Conservation (phyloP, 92 coral and sea anemone genomes). For the Nematostella vectensis region DNA sequence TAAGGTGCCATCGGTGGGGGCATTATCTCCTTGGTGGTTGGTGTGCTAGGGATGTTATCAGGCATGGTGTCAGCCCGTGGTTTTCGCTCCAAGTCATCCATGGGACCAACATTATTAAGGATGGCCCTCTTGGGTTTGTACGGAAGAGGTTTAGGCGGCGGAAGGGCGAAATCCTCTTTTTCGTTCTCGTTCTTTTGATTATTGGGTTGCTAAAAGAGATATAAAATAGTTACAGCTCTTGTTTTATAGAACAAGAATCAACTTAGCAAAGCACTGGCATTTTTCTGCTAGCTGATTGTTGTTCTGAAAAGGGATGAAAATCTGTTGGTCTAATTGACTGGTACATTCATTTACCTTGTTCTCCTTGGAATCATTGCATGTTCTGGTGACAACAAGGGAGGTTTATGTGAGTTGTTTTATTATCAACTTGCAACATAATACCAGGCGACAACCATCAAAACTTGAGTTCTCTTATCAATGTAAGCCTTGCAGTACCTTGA, state of each 20-base stretch:
- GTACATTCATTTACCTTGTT: no score
- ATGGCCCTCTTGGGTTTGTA: constrained; percentile 39
- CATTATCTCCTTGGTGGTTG: constrained; percentile 53
- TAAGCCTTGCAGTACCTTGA: no score
- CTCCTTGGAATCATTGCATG: no score
- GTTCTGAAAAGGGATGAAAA: no score
- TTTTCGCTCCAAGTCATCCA: constrained; percentile 21
- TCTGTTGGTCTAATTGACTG: no score
- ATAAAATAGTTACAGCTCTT: not conserved
- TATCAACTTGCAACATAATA: no score
- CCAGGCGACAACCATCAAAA: no score
- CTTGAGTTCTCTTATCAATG: no score
- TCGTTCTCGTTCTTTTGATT: constrained; percentile 35
- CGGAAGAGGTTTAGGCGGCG: constrained; percentile 73
- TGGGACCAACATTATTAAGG: constrained; percentile 34
- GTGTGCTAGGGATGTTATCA: constrained; percentile 57
- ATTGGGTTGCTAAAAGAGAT: constrained; percentile 54
- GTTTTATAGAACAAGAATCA: not conserved
- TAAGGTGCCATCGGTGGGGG: constrained; percentile 74
- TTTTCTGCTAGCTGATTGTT: no score
- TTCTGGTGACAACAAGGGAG: no score
- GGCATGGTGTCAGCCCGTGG: constrained; percentile 77
- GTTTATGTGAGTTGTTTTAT: no score
- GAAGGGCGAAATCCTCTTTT: constrained; percentile 41
- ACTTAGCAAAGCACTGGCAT: no score